Conservation (phyloP, 35 echinoderm and acorn worm genomes). For the Amphiura filiformis region DNA sequence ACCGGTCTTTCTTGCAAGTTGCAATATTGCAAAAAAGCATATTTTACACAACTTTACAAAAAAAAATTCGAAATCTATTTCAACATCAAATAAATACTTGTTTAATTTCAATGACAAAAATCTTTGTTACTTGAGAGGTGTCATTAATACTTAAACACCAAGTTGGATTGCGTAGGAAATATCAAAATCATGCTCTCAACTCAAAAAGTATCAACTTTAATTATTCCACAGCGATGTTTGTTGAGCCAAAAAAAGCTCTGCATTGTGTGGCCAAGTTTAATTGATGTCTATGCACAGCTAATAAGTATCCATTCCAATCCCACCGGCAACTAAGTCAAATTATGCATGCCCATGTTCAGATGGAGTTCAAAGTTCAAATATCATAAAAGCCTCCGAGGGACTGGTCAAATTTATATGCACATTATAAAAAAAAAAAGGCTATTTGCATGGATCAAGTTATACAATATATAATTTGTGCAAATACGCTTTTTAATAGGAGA, state of each 20-base stretch:
- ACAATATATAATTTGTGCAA: slow-evolving; percentile 9
- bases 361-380: slow-evolving; percentile 4
- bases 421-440: neutral
- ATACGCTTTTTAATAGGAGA: neutral
- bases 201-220: too few species aligned
- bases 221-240: too few species aligned
- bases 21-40: too few species aligned
- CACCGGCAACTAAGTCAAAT: neutral
- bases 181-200: too few species aligned
- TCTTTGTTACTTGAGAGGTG: too few species aligned
- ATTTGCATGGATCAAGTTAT: neutral
- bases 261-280: neutral
- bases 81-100: too few species aligned
- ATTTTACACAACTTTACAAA: too few species aligned
- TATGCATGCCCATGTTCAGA: neutral
- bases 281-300: neutral
- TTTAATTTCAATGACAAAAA: too few species aligned
- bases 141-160: too few species aligned
- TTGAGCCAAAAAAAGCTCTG: neutral
- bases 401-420: neutral
- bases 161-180: too few species aligned
- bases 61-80: too few species aligned
- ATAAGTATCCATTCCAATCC: neutral
- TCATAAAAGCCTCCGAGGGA: neutral
- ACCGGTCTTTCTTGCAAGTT: too few species aligned